A percentile compares a stretch with the other conserved stretches of the same genome.
Evolutionary conservation across 1,140 invertebrate species (phyloP).

Genomic region (Listronotus oregonensis): DNA sequence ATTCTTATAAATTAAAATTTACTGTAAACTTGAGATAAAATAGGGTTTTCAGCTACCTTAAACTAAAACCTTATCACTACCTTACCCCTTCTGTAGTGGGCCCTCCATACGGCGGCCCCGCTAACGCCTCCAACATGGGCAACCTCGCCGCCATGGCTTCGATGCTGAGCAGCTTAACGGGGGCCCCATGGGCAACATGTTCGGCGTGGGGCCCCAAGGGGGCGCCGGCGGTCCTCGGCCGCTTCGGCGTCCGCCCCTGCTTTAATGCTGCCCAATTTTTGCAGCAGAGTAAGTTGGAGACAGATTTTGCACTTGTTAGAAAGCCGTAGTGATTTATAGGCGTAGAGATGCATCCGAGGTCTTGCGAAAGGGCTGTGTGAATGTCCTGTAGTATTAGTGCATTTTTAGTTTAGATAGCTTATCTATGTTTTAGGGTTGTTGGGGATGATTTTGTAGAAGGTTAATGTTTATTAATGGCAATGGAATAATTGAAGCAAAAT

Average conservation of each 20-base stretch:
- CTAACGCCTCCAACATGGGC: conserved; percentile 42
- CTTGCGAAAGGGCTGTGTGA: no score
- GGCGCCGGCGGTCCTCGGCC: conserved; percentile 49
- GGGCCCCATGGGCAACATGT: conserved; percentile 50
- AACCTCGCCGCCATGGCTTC: conserved; percentile 54
- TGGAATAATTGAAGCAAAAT: no score
- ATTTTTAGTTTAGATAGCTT: no score
- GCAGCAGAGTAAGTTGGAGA: conserved; percentile 72
- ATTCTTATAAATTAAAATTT: no score
- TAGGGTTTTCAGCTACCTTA: no score
- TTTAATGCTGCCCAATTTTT: conserved; percentile 74
- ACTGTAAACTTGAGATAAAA: no score
- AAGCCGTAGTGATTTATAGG: not conserved
- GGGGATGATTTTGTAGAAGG: no score
- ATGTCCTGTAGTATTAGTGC: no score
- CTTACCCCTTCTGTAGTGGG: conserved; percentile 44
- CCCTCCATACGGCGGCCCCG: conserved; percentile 44
- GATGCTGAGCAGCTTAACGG: conserved; percentile 52
- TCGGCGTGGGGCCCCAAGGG: conserved; percentile 46
- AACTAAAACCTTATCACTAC: no score
- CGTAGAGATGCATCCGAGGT: not conserved
- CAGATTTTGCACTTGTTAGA: not conserved
- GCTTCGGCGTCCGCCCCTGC: conserved; percentile 51
- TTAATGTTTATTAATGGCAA: no score
- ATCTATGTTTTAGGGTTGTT: no score